Evolutionary conservation across 1,140 invertebrate genomes (phyloP), one percentile per base, ranked within the genome.

Genomic region (Drosophila elegans): DNA sequence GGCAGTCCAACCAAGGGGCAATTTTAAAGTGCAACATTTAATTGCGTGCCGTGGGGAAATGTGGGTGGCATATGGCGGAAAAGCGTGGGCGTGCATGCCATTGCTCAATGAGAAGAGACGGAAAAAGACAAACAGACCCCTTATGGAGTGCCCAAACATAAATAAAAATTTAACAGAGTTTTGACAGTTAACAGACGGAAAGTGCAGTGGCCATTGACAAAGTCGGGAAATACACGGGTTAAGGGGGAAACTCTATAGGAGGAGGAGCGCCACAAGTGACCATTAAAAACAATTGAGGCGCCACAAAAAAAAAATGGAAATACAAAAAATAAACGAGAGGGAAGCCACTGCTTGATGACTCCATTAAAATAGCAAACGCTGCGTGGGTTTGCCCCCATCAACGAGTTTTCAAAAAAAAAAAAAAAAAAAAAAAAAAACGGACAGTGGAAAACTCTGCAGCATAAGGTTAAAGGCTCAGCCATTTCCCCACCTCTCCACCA

Each of bases 221-320:
- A 32, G 49, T 41, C 12, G 38, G 16, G 12, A 48, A 48, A 11
- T 41, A 54, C 36, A 10, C 36, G 34, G 45, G 25, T n/a, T 16
- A 32, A 21, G 4, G 34, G 29, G 39, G 21, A 12, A 39, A 46
- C 21, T 46, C 5, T 9, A n/a, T 36, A 42, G 39, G 29, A 32
- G 32, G 45, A 41, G 59, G 34, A 34, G 38, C 21, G 44, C 39
- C 45, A 57, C 72, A 76, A 76, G 71, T 74, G 74, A 82, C 79
- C 68, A 83, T 81, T 83, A 83, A 82, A 83, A 53, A 53, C 80
- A 82, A 83, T 83, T 82, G 74, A 79, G 67, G 80, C 80, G 79
- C 80, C 79, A 79, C 48, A 34, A 10, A 67, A 79, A 59, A 62
- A 80, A 69, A 64, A 9, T 13, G n/a, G n/a, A 41, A 2, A 39